Percentiles rank a stretch among this genome's conserved stretches.
These are phyloP conservation scores for Charadrius vociferus DNA, from an alignment of 2,113 vertebrate species.

Conservation along the genomic window DNA sequence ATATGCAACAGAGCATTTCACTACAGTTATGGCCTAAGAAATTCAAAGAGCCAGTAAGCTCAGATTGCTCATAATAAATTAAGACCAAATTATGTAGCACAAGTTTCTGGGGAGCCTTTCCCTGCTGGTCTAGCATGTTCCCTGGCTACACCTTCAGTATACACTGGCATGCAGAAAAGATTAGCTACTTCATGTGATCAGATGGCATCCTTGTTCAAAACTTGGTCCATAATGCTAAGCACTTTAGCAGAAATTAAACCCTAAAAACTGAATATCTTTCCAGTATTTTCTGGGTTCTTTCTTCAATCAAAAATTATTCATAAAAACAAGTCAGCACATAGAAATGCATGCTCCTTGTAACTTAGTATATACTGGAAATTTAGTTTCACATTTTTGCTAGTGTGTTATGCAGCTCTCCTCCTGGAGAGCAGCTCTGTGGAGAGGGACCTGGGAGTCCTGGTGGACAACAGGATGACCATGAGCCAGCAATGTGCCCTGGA, in stretches of 20 bases:
- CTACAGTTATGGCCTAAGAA: background rate
- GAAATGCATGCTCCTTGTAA: background rate
- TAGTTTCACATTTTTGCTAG: background rate
- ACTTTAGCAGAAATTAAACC: background rate
- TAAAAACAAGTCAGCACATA: background rate
- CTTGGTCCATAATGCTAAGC: background rate
- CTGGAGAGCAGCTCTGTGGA: too few relatives aligned
- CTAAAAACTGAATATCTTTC: background rate
- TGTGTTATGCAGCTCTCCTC: background rate
- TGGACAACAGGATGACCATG: too few relatives aligned
- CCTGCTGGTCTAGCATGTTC: background rate
- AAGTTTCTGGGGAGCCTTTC: background rate
- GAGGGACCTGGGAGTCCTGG: too few relatives aligned
- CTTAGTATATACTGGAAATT: rapidly evolving
- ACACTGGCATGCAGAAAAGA: background rate
- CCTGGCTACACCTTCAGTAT: background rate
- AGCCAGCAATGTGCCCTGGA: too few relatives aligned
- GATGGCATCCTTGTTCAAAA: background rate
- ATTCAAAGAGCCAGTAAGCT: background rate
- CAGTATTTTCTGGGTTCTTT: background rate
- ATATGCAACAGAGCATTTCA: background rate
- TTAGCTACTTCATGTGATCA: background rate
- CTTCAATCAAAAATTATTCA: background rate
- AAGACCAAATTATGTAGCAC: background rate
- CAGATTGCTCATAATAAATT: background rate